These are phyloP conservation scores for Pogonus chalceus DNA, from an alignment of 1,140 invertebrate species.

Conservation along the genomic window DNA sequence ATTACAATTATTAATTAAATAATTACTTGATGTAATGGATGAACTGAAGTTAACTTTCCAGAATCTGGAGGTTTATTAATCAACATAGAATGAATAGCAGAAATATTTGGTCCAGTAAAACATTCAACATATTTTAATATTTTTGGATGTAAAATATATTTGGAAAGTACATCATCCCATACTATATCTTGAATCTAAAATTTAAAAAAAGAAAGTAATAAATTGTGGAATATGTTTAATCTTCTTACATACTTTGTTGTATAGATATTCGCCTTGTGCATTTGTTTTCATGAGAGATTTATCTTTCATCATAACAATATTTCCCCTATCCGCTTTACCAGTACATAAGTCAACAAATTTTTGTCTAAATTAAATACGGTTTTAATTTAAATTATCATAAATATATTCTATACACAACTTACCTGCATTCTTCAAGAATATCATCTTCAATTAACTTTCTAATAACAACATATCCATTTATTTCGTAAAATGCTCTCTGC, in stretches of 20 bases:
- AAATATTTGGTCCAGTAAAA: constrained; percentile 65
- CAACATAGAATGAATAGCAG: constrained; percentile 74
- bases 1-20: background rate
- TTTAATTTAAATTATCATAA: constrained; percentile 14
- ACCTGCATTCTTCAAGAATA: constrained; percentile 41
- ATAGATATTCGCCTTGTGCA: constrained; percentile 50
- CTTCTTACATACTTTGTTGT: constrained; percentile 51
- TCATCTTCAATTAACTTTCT: constrained; percentile 38
- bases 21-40: constrained; percentile 62
- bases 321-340: constrained; percentile 38
- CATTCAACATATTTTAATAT: constrained; percentile 60
- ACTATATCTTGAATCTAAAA: constrained; percentile 65
- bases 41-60: constrained; percentile 35
- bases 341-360: constrained; percentile 61
- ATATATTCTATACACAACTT: constrained; percentile 14
- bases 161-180: constrained; percentile 55
- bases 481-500: constrained; percentile 65
- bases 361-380: constrained; percentile 29
- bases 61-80: constrained; percentile 80
- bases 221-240: too few relatives aligned
- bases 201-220: background rate
- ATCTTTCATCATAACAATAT: constrained; percentile 66
- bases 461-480: constrained; percentile 68
- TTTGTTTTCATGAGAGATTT: constrained; percentile 50
- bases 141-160: constrained; percentile 51